Base-by-base conservation (phyloP, 2,113 vertebrate species). In the Tretioscincus oriximinensis region DNA sequence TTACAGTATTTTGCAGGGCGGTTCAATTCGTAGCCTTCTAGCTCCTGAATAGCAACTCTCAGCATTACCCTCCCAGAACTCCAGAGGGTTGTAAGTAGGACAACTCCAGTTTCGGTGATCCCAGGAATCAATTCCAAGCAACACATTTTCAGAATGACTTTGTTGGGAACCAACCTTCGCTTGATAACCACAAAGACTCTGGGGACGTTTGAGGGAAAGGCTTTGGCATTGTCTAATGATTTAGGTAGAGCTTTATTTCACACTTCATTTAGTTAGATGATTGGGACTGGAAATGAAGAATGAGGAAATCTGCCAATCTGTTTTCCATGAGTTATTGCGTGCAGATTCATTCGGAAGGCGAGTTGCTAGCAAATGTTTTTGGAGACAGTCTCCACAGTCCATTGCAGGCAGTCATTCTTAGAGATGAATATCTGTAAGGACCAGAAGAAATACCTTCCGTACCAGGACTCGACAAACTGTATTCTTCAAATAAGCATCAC, bases 171-270 rank as follows among this genome's bases (percentile, higher is more conserved):
- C 1, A 77, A 3, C 26, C 82, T 26, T 76, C n/a, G 60, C 61
- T n/a, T 31, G 51, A 74, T 78, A 84, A 35, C n/a, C 1, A 0
- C 51, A 80, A 80, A 92, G 49, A 68, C 47, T 65, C 14, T 4
- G 69, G 47, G 86, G 51, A 79, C 75, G 79, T 79, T 82, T 58
- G 8, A 14, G 22, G 6, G 21, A 81, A 86, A 79, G 74, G 80
- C 73, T 78, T 83, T 81, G 82, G 88, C 41, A 66, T 66, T 90
- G 82, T 73, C 28, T 87, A 75, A 83, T 80, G 82, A 82, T 90
- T 90, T 88, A 88, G 83, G 41, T 63, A 66, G 72, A 90, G 29
- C 28, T 83, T 90, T 87, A 90, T 92, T 92, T 92, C 84, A 90
- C 80, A 81, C 80, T 49, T 86, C 73, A 85, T 90, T 89, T 91